Evolutionary conservation across 92 coral and sea anemone genomes (phyloP).

Genomic region (Pocillopora grandis): DNA sequence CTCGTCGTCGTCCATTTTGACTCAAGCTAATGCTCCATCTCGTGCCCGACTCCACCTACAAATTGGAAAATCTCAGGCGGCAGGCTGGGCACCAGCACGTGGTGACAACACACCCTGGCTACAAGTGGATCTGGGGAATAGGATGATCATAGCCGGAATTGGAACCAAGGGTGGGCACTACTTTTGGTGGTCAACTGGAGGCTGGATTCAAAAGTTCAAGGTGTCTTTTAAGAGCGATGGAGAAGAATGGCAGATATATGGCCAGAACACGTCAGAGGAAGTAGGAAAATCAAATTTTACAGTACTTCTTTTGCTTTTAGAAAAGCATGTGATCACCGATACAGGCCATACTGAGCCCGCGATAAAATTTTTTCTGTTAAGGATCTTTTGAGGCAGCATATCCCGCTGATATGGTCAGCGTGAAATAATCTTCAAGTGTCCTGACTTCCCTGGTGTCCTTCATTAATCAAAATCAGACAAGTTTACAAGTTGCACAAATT

Average conservation of each 20-base stretch:
- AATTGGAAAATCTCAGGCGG: constrained; percentile 4
- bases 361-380: too few species aligned
- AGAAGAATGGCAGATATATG: constrained; percentile 44
- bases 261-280: constrained; percentile 45
- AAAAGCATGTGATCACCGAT: too few species aligned
- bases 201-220: constrained; percentile 63
- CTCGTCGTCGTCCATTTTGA: constrained; percentile 53
- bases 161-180: constrained; percentile 67
- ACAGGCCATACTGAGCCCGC: too few species aligned
- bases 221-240: constrained; percentile 50
- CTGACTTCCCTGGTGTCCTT: too few species aligned
- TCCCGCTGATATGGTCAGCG: too few species aligned
- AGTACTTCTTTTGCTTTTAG: too few species aligned
- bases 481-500: too few species aligned
- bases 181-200: constrained; percentile 48
- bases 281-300: background rate
- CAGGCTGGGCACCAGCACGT: constrained; percentile 64
- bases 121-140: constrained; percentile 50
- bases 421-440: too few species aligned
- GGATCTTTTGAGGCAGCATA: too few species aligned
- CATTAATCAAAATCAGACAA: too few species aligned
- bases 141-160: constrained; percentile 46
- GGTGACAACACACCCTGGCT: constrained; percentile 56
- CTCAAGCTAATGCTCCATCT: constrained; percentile 41
- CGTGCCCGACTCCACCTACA: constrained; percentile 56